Evolutionary conservation across 35 echinoderm and acorn worm genomes (phyloP), one percentile per base, ranked within the genome.

Genomic region (Acanthaster planci): DNA sequence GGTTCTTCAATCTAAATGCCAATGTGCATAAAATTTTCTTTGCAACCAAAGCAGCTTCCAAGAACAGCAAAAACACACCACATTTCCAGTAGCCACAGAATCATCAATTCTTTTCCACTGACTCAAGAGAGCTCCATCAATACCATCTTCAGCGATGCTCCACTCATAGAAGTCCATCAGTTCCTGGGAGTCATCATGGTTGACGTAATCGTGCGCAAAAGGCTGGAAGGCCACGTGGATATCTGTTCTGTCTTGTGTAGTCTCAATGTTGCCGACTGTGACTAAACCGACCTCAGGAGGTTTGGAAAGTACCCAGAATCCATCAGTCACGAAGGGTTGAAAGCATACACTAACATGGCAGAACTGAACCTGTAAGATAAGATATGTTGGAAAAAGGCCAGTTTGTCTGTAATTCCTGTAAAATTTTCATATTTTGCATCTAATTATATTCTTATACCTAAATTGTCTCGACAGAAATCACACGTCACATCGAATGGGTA

Each of bases 111-210:
- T 17, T 52, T 76, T 55, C 87, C 87, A 89, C n/a, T 55, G 78
- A 6, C 55, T 82, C 22, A 89, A 35, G 6, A 88, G 40, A 35
- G 79, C 64, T 16, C 55, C 26, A 34, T 72, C 23, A 50, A 22
- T 40, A 26, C 21, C 22, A 40, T 72, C 64, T 3, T 81, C 78
- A 19, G 79, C 0, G 31, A 89, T 27, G 4, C 54, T 82, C 86
- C 86, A 88, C 56, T 88, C 86, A 40, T 88, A 88, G 77, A 80
- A 78, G 67, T 88, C 57, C 86, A 89, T 82, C 34, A 35, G 9
- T 16, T 80, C 79, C 1, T 23, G 14, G 9, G 27, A 3, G 12
- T 31, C 36, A 22, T 82, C 30, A 34, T n/a, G 14, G 2, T 32
- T 21, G 21, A 82, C 34, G 50, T 50, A 34, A 0, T 17, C 50